Evolutionary conservation across 2,797 vertebrate species (phyloP), one percentile per base, ranked within the genome.

Genomic region (Synaphobranchus kaupii): DNA sequence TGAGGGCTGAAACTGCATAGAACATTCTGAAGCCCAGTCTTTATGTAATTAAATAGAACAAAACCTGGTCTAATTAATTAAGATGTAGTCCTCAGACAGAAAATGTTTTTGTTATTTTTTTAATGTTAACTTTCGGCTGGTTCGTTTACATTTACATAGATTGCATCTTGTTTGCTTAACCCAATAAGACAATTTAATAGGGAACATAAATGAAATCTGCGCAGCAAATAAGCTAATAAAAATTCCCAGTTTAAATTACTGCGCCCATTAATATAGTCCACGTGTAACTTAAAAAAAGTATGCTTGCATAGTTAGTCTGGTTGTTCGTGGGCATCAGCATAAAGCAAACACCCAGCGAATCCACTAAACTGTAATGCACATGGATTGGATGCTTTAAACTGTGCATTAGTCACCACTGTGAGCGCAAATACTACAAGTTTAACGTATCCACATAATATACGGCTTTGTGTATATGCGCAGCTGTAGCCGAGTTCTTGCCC

Each of bases 231-330:
- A 0, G 31, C 9, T 13, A 13, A 31, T 31, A 31, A 13, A 71
- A 31, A 71, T 34, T 44, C 20, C 12, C 28, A 4, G 1, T 73
- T 9, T 15, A 31, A 25, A 34, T 17, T 17, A 84, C 34, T 48
- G n/a, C 54, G 22, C 6, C 28, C 28, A 28, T 73, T 50, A 15
- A 76, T 47, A 52, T 34, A 73, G 86, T 31, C 81, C 44, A 84
- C 87, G 83, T 87, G 83, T 84, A 87, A 87, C 83, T 84, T 80
- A 15, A 28, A 28, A 39, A 58, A 84, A 76, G 47, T 76, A 76
- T 34, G 13, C 66, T 52, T 54, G 44, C n/a, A 17, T 28, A 66
- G 84, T 25, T 31, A 25, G 8, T 39, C 8, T 15, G 3, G 3
- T 8, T 63, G 8, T 48, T 44, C 66, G n/a, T 25, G 47, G 60